phyloP scores from a whole-genome alignment of 2,797 vertebrate species.

The Siniperca obscura region DNA sequence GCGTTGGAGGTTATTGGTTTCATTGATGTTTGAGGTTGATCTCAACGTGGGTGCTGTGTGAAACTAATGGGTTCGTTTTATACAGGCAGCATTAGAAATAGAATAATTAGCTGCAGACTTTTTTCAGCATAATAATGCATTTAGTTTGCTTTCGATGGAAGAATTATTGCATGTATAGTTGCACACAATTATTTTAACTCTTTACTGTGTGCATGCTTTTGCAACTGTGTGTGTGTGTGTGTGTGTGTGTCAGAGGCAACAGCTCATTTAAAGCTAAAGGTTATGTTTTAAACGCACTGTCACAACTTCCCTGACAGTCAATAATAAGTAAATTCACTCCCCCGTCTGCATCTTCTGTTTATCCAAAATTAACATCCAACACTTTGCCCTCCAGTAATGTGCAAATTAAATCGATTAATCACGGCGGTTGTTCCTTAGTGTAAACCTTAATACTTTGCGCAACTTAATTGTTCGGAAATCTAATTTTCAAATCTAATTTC shows the following conservation, averaged over 20 bases:
- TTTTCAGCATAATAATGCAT: neutral
- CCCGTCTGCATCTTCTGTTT: conserved; percentile 84
- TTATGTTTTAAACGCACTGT: conserved; percentile 52
- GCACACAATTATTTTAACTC: conserved; percentile 38
- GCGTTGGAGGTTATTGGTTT: conserved; percentile 90
- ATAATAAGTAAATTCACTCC: conserved; percentile 86
- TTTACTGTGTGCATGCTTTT: conserved; percentile 18
- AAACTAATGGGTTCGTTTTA: conserved; percentile 42
- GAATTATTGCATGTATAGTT: conserved; percentile 29
- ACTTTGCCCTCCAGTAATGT: conserved; percentile 89
- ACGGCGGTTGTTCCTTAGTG: conserved; percentile 83
- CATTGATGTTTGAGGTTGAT: conserved; percentile 60
- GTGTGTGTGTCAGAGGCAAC: conserved; percentile 25
- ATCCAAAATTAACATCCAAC: conserved; percentile 83
- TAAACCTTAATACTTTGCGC: conserved; percentile 89
- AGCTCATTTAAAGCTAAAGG: conserved; percentile 46
- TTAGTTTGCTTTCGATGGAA: neutral
- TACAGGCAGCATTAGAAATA: conserved; percentile 10
- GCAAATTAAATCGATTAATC: conserved; percentile 86
- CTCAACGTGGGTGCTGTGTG: conserved; percentile 55
- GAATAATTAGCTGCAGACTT: conserved; percentile 25
- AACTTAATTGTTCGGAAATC: conserved; percentile 95
- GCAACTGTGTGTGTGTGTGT: conserved; percentile 13
- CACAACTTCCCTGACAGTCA: conserved; percentile 85
- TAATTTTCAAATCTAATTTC: conserved; percentile 89